Base-by-base conservation (phyloP, 1,140 invertebrate genomes). In the Eueides isabella region DNA sequence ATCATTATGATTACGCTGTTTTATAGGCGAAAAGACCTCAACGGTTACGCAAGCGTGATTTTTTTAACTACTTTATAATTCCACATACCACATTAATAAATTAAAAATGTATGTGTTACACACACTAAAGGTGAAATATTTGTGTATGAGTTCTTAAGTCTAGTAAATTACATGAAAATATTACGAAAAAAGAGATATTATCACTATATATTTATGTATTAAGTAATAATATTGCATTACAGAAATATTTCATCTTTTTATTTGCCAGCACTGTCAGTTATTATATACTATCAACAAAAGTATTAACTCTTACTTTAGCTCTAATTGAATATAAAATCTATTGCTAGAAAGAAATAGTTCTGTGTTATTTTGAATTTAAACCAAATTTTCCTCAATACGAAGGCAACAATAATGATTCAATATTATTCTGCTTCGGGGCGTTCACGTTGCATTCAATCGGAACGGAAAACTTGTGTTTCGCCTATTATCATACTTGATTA, bases 381-480 rank as follows among this genome's bases (percentile, higher is more conserved):
- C 2, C 61, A 63, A 31, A 63, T 63, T 63, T 63, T 70, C 68
- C 31, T 70, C 35, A 38, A 62, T 61, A 29, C 71, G 63, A 72
- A 72, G 71, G 30, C 48, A 72, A 72, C 30, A 28, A 71, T 35
- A 71, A 65, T 63, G 62, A 64, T 48, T 66, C 29, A 41, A 55
- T 61, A 30, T 65, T 69, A 69, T 64, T 67, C 35, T 69, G 31
- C 41, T 74, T 69, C 30, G n/a, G 72, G 72, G 72, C 72, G 72
- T 74, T 74, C 62, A 74, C 61, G 28, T 74, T 55, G 28, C 23
- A 74, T 44, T 64, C 72, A 63, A 29, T 74, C 28, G 72, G 55
- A 74, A 74, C 66, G 72, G 66, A 69, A 74, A 74, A 74, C 67
- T 63, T n/a, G 55, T 63, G 67, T 74, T 74, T 66, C 72, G 72